A percentile compares a stretch with the other conserved stretches of the same genome.
phyloP scores from a whole-genome alignment of 2,888 invertebrate genomes.

The Athalia rosae region DNA sequence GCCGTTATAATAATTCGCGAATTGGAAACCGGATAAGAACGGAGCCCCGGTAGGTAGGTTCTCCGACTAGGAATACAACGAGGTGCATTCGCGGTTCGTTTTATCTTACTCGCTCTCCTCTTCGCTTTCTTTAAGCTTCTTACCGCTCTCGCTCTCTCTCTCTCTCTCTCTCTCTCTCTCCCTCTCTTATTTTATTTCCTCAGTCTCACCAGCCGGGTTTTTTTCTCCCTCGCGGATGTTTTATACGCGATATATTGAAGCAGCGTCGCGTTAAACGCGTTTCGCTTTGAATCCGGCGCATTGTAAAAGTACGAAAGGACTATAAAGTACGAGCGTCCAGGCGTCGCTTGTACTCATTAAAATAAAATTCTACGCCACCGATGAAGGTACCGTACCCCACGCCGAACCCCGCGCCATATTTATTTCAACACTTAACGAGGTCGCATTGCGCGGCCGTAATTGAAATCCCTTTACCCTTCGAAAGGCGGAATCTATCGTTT shows the following conservation, averaged over 20 bases:
- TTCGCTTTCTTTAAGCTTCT: neutral
- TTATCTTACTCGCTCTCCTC: neutral
- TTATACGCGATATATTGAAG: conserved; percentile 3
- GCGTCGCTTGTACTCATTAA: conserved; percentile 56
- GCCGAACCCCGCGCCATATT: conserved; percentile 55
- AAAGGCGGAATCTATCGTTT: neutral
- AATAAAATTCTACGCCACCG: conserved; percentile 60
- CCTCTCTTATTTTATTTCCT: conserved; percentile 32
- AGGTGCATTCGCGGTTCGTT: too few relatives aligned
- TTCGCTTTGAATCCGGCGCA: conserved; percentile 29
- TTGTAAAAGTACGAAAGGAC: conserved; percentile 18
- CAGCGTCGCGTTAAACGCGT: conserved; percentile 33
- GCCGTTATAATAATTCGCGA: neutral
- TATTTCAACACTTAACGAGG: conserved; percentile 63
- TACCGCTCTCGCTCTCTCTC: conserved; percentile 8
- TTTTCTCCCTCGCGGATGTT: conserved; percentile 39
- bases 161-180: conserved; percentile 34
- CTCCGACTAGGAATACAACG: too few relatives aligned
- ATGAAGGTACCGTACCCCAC: conserved; percentile 50
- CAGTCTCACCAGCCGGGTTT: conserved; percentile 35
- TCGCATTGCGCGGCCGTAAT: neutral
- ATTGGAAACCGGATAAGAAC: neutral
- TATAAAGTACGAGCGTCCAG: conserved; percentile 33
- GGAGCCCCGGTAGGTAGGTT: too few relatives aligned
- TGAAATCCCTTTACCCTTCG: neutral